phyloP scores from a whole-genome alignment of 2,113 vertebrate species.

The Pedionomus torquatus region DNA sequence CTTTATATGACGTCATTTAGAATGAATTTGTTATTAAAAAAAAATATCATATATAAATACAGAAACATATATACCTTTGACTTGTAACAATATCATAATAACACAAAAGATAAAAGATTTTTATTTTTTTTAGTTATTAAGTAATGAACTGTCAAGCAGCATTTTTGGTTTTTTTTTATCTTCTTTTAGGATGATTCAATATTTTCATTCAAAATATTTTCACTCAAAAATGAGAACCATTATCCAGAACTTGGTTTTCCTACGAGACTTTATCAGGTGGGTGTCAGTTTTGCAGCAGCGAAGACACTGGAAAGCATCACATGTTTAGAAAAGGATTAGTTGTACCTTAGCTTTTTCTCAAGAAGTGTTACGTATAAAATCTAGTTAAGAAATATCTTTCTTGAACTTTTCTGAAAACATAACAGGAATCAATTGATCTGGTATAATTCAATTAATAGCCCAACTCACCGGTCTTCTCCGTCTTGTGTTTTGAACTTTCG shows the following conservation, averaged over 20 bases:
- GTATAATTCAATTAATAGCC: background rate
- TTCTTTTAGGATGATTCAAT: background rate
- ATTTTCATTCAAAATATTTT: background rate
- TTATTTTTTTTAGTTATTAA: background rate
- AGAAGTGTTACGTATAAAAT: background rate
- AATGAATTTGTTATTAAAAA: background rate
- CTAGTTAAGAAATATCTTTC: background rate
- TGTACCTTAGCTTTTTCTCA: background rate
- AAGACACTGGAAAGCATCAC: background rate
- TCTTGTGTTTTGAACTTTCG: conserved; percentile 77
- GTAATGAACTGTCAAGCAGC: background rate
- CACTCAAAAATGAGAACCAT: background rate
- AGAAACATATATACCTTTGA: background rate
- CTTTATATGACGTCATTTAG: background rate
- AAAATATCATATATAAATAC: background rate
- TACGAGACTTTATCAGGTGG: background rate
- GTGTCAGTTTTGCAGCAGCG: background rate
- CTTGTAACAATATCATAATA: background rate
- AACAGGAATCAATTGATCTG: background rate
- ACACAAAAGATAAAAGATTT: background rate
- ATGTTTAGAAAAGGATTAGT: background rate
- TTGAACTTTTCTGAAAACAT: background rate
- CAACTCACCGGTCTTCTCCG: conserved; percentile 85
- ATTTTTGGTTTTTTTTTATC: background rate
- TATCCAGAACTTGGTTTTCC: background rate